Evolutionary conservation across 2,888 invertebrate genomes (phyloP), one percentile per base, ranked within the genome.

Genomic region (Glaucopsyche alexis): DNA sequence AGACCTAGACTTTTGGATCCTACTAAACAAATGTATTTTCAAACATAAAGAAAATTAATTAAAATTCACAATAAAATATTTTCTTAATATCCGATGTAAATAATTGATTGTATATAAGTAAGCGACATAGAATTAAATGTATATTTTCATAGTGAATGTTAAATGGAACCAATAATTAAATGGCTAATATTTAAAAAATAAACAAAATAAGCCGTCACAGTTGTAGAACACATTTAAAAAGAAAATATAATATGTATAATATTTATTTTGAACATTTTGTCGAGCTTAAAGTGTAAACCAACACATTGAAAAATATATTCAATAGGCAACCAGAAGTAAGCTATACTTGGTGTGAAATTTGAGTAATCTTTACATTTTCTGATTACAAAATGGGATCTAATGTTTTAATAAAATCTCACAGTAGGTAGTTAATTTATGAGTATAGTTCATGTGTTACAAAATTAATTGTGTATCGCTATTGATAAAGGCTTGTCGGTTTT

Each of bases 121-220:
- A n/a, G n/a, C n/a, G n/a, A 67, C 50, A 72, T 87, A 87, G 83
- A 85, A 82, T 84, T 86, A 85, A 87, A 87, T 91, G 89, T 91
- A 91, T 93, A 92, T 93, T 92, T 92, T 93, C 90, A 89, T 92
- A 92, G 90, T 89, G 80, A 86, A 87, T 88, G 89, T 91, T 90
- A 90, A 92, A 89, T 85, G 89, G 92, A 92, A 91, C 91, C 91
- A 93, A 87, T 89, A 89, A 90, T 66, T 77, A 77, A 77, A 74
- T 73, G 76, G 76, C 75, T 75, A 76, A 71, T 71, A 69, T 60
- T 52, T 71, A 71, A 66, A 72, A 67, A 50, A 29, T 60, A 60
- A 67, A 52, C 16, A 13, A 52, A 40, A 9, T 67, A 72, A 67
- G 16, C 65, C 16, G 13, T 47, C 16, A 29, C 29, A 29, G 29